These are phyloP conservation scores for Entomobrya multifasciata DNA, from an alignment of 2,888 invertebrate species.

Conservation along the genomic window DNA sequence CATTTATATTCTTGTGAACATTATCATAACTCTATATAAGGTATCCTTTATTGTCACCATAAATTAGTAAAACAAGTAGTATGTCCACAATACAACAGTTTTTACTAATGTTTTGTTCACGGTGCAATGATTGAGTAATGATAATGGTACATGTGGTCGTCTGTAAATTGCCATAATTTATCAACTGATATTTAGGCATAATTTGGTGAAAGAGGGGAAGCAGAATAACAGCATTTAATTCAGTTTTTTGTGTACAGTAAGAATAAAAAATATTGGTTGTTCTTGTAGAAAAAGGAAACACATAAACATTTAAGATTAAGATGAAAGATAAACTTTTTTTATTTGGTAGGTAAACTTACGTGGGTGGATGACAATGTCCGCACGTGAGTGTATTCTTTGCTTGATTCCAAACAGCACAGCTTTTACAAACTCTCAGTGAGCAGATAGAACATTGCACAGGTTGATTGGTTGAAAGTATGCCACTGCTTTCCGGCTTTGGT, in stretches of 20 bases:
- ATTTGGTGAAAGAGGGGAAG: not conserved
- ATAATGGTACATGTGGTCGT: not conserved
- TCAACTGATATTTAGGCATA: too few relatives aligned
- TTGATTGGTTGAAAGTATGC: conserved; percentile 46
- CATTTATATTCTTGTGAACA: conserved; percentile 1
- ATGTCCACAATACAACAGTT: conserved; percentile 7
- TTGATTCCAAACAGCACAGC: conserved; percentile 73
- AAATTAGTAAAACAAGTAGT: conserved; percentile 40
- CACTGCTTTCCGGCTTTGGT: conserved; percentile 45
- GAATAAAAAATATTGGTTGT: not conserved
- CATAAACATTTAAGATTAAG: not conserved
- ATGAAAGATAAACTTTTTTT: not conserved
- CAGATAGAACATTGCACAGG: conserved; percentile 71
- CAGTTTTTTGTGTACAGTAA: not conserved
- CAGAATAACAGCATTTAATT: conserved; percentile 1
- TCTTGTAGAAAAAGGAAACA: conserved; percentile 18
- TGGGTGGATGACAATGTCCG: conserved; percentile 75
- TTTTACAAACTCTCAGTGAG: conserved; percentile 70
- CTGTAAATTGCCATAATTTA: not conserved
- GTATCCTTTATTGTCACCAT: conserved; percentile 13
- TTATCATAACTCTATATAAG: conserved; percentile 2
- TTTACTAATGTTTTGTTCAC: not conserved
- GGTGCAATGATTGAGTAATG: not conserved
- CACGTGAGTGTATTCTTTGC: conserved; percentile 72
- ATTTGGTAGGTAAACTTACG: conserved; percentile 52